Evolutionary conservation across 2,888 invertebrate genomes (phyloP).

Genomic region (Muscina levida): DNA sequence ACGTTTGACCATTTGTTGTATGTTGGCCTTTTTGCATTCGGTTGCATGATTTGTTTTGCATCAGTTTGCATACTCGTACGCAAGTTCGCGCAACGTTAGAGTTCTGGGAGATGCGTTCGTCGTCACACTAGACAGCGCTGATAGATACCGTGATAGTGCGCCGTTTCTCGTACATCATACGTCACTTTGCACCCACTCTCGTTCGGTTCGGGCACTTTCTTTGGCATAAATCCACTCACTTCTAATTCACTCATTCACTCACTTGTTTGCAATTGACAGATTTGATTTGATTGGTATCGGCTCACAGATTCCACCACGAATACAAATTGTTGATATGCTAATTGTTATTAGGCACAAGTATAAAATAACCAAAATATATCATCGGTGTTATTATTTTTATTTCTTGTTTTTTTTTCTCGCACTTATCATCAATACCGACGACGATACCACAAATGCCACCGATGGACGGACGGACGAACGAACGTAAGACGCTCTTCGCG

Average conservation of each 20-base stretch:
- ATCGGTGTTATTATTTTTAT: neutral
- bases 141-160: too few relatives aligned
- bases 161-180: constrained; percentile 58
- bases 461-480: neutral
- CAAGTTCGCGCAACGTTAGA: too few relatives aligned
- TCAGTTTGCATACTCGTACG: too few relatives aligned
- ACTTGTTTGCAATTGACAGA: constrained; percentile 20
- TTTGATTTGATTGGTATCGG: constrained; percentile 7
- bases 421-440: constrained; percentile 11
- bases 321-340: constrained; percentile 54
- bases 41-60: too few relatives aligned
- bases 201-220: neutral
- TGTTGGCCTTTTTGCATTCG: too few relatives aligned
- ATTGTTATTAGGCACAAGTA: constrained; percentile 15
- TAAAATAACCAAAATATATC: neutral
- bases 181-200: constrained; percentile 49
- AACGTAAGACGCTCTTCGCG: neutral
- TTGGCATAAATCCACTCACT: constrained; percentile 7
- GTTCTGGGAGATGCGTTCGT: too few relatives aligned
- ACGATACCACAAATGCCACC: constrained; percentile 7
- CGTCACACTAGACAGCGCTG: too few relatives aligned
- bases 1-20: too few relatives aligned
- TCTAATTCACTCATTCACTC: neutral
- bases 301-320: constrained; percentile 29
- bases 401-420: neutral